Conservation (phyloP, 2,113 vertebrate species). For the Ramphastos sulfuratus region DNA sequence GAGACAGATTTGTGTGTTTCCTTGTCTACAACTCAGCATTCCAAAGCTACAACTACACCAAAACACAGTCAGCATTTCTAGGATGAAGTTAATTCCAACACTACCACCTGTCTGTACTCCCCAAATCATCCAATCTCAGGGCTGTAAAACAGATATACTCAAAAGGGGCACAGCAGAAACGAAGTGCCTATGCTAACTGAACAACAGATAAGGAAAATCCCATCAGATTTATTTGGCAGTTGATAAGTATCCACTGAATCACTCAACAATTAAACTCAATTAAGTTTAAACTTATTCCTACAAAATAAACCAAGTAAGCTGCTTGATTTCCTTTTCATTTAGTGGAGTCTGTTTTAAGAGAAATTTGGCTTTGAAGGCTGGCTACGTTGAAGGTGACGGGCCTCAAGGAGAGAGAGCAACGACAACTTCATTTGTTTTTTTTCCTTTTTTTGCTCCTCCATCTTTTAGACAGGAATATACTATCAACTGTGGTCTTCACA, state of each 20-base stretch:
- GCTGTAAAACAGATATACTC: background rate
- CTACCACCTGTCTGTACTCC: background rate
- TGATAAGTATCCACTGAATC: background rate
- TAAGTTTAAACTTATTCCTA: background rate
- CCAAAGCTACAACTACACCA: background rate
- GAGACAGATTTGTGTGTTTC: background rate
- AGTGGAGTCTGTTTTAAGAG: background rate
- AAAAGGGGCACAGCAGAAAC: background rate
- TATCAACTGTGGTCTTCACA: background rate
- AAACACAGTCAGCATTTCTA: background rate
- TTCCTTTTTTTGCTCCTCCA: background rate
- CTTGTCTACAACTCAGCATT: background rate
- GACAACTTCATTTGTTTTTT: background rate
- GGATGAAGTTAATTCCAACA: background rate
- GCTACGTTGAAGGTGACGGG: background rate
- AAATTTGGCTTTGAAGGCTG: background rate
- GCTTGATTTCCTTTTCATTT: background rate
- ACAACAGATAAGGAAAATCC: background rate
- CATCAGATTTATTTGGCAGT: accelerated
- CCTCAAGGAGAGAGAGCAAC: background rate
- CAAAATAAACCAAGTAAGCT: background rate
- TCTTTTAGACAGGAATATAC: background rate
- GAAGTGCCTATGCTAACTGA: background rate
- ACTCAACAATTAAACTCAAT: background rate
- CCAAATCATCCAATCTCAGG: background rate